A percentile compares a stretch with the other conserved stretches of the same genome.
These are phyloP conservation scores for Coregonus ussuriensis DNA, from an alignment of 2,797 vertebrate species.

Conservation along the genomic window DNA sequence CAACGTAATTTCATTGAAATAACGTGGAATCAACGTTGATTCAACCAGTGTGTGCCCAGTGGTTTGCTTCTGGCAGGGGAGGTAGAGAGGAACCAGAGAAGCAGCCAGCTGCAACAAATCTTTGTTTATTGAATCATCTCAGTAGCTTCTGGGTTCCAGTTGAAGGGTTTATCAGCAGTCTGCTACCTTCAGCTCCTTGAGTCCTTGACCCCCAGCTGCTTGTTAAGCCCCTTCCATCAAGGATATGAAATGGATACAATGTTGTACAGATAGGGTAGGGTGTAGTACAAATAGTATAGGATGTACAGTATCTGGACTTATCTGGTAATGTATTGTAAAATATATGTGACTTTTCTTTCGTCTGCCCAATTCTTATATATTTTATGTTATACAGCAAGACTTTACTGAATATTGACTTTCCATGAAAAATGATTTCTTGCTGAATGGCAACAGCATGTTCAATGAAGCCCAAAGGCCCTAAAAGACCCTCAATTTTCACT, in stretches of 20 bases:
- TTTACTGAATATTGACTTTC: slow-evolving; percentile 2
- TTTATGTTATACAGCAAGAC: too few species aligned
- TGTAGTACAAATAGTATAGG: not conserved
- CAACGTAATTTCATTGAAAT: too few species aligned
- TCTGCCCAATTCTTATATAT: slow-evolving; percentile 9
- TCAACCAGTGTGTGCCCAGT: too few species aligned
- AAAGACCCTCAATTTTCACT: slow-evolving; percentile 33
- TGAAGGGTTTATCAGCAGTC: slow-evolving; percentile 33
- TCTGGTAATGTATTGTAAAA: not conserved
- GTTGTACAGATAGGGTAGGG: not conserved
- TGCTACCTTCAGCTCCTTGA: too few species aligned
- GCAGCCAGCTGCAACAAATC: slow-evolving; percentile 33
- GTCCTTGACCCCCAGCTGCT: too few species aligned
- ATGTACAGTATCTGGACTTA: not conserved
- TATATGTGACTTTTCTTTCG: not conserved
- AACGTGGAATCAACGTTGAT: not conserved
- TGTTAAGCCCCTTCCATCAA: slow-evolving; percentile 12
- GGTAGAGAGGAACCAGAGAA: not conserved
- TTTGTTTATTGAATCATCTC: slow-evolving; percentile 26
- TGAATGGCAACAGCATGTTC: slow-evolving; percentile 36
- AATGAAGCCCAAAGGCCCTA: slow-evolving; percentile 30
- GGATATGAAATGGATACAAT: slow-evolving; percentile 8
- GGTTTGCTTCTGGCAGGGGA: not conserved
- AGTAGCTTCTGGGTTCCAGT: not conserved
- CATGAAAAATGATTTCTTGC: slow-evolving; percentile 41